These are phyloP conservation scores for Acanthisitta chloris DNA, from an alignment of 2,113 vertebrate species.

Conservation along the genomic window DNA sequence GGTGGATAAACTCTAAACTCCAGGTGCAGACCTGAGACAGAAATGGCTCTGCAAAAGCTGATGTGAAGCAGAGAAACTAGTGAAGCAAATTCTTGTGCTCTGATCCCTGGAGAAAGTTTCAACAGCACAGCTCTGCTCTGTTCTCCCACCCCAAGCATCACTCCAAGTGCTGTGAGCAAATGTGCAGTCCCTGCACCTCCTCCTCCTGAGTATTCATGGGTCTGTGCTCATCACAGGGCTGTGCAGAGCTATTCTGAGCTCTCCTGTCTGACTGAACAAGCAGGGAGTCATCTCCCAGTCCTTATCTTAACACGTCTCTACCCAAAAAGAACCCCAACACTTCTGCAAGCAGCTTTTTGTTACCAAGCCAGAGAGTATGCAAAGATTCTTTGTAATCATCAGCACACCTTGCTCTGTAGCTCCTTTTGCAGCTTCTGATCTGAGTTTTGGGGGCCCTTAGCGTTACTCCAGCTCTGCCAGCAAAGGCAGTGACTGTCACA, in stretches of 20 bases:
- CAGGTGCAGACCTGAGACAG: not conserved
- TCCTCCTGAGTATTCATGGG: accelerated
- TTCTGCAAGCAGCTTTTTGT: not conserved
- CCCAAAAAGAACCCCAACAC: not conserved
- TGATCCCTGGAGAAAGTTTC: not conserved
- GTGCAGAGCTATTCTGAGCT: not conserved
- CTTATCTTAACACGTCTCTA: not conserved
- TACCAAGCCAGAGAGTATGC: not conserved
- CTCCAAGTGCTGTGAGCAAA: accelerated
- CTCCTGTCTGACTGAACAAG: not conserved
- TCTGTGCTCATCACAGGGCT: not conserved
- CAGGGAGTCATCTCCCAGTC: not conserved
- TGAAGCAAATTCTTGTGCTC: not conserved
- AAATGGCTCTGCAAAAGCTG: not conserved
- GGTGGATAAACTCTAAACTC: accelerated
- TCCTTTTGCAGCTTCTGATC: not conserved
- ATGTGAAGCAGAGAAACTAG: not conserved
- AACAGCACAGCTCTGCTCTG: not conserved
- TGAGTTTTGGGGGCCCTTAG: not conserved
- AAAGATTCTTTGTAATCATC: not conserved
- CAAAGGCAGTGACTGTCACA: not conserved
- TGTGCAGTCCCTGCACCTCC: not conserved
- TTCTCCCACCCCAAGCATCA: not conserved
- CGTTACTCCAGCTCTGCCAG: not conserved
- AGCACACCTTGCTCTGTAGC: not conserved